Evolutionary conservation across 2,888 invertebrate species (phyloP).

Genomic region (Platerodrilus igneus): DNA sequence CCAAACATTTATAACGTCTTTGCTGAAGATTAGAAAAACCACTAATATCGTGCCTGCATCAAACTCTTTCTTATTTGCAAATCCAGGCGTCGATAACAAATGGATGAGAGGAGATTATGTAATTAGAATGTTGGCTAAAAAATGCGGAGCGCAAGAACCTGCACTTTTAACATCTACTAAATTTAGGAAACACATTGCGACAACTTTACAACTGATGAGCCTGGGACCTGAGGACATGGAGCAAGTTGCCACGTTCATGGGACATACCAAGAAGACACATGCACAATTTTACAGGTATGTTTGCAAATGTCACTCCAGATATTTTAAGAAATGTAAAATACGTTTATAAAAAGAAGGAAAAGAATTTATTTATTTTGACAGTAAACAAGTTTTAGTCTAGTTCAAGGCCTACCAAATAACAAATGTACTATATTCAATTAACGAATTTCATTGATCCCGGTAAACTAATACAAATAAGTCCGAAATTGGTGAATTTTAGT

Average conservation of each 20-base stretch:
- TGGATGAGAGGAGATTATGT: constrained; percentile 17
- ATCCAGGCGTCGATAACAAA: constrained; percentile 14
- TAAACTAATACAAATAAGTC: too few species aligned
- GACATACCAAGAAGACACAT: constrained; percentile 30
- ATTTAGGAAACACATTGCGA: constrained; percentile 25
- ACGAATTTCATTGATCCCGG: too few species aligned
- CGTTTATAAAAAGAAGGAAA: too few species aligned
- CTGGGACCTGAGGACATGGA: constrained; percentile 27
- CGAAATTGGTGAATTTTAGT: too few species aligned
- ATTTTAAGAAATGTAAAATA: too few species aligned
- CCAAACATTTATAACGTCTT: constrained; percentile 17
- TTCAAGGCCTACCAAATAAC: too few species aligned
- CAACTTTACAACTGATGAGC: constrained; percentile 26
- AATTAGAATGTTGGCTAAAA: constrained; percentile 9
- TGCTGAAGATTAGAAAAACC: constrained; percentile 8
- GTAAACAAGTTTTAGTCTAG: too few species aligned
- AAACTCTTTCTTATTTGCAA: constrained; percentile 20
- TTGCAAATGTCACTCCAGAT: too few species aligned
- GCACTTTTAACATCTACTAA: constrained; percentile 14
- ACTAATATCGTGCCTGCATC: constrained; percentile 7
- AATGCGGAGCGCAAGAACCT: constrained; percentile 14
- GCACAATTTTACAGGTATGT: constrained; percentile 19
- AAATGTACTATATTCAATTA: too few species aligned
- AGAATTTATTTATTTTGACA: too few species aligned
- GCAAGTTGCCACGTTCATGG: constrained; percentile 31